Evolutionary conservation across 2,113 vertebrate species (phyloP).

Genomic region (Alexandromys fortis): DNA sequence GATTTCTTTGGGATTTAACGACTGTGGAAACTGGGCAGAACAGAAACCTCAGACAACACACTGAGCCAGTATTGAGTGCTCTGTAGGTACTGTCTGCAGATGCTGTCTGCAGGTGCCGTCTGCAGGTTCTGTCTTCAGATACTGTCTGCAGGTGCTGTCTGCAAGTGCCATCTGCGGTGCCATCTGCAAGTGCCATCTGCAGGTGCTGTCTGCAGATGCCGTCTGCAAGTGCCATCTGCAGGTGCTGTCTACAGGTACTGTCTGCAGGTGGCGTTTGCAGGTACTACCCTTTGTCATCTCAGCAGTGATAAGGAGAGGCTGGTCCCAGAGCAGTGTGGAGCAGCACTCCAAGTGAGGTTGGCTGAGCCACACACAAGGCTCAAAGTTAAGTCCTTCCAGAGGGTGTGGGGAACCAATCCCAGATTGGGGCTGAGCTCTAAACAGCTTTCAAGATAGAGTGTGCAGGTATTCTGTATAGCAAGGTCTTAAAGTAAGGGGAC

Average conservation of each 20-base stretch:
- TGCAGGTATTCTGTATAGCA: neutral
- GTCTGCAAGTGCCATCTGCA: too few relatives aligned
- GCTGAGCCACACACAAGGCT: neutral
- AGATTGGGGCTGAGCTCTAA: neutral
- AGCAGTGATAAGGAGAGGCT: neutral
- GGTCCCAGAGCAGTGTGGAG: neutral
- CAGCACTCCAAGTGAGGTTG: fast-evolving
- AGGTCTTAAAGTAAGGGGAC: neutral
- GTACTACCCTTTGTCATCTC: fast-evolving
- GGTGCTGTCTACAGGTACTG: fast-evolving
- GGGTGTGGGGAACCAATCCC: neutral
- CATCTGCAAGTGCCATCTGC: too few relatives aligned
- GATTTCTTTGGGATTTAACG: too few relatives aligned
- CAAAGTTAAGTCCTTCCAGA: neutral
- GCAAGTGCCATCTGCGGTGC: too few relatives aligned
- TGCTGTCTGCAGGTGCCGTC: too few relatives aligned
- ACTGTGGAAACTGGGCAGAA: too few relatives aligned
- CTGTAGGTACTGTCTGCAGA: too few relatives aligned
- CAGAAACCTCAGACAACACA: too few relatives aligned
- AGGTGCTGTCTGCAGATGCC: too few relatives aligned
- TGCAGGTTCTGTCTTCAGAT: too few relatives aligned
- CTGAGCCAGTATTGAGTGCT: fast-evolving
- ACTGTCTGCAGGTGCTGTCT: too few relatives aligned
- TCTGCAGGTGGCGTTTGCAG: fast-evolving
- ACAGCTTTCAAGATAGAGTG: neutral